Evolutionary conservation across 1,140 invertebrate genomes (phyloP).

Genomic region (Nymphalis io): DNA sequence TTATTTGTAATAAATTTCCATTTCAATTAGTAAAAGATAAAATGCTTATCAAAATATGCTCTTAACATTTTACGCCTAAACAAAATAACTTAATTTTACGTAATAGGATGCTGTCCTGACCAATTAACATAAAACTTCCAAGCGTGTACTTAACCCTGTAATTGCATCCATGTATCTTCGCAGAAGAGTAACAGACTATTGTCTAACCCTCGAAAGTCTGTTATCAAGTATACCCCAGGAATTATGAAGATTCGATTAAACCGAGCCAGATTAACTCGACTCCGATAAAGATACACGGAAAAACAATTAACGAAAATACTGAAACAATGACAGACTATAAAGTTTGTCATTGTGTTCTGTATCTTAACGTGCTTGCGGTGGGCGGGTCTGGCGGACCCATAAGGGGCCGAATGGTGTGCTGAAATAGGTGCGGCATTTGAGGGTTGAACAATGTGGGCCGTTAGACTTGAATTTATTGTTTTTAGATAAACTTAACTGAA

Average conservation of each 20-base stretch:
- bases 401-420: conserved; percentile 44
- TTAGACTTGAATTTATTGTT: conserved; percentile 71
- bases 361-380: conserved; percentile 69
- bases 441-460: conserved; percentile 64
- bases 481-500: conserved; percentile 69
- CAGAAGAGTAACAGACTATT: conserved; percentile 57
- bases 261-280: conserved; percentile 59
- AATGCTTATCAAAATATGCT: neutral
- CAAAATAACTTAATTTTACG: conserved; percentile 24
- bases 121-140: conserved; percentile 60
- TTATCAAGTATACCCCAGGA: conserved; percentile 58
- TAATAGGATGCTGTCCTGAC: conserved; percentile 37
- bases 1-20: conserved; percentile 1
- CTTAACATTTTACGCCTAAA: neutral
- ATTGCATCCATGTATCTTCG: conserved; percentile 61
- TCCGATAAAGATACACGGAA: conserved; percentile 73
- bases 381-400: conserved; percentile 53
- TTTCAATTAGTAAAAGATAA: neutral
- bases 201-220: conserved; percentile 52
- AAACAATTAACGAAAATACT: conserved; percentile 77
- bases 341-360: conserved; percentile 73
- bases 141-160: conserved; percentile 49
- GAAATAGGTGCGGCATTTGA: conserved; percentile 58
- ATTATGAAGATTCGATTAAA: conserved; percentile 75
- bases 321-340: conserved; percentile 73